A percentile compares a stretch with the other conserved stretches of the same genome.
phyloP scores from a whole-genome alignment of 2,797 vertebrate genomes.

The Muraenolepis orangiensis region DNA sequence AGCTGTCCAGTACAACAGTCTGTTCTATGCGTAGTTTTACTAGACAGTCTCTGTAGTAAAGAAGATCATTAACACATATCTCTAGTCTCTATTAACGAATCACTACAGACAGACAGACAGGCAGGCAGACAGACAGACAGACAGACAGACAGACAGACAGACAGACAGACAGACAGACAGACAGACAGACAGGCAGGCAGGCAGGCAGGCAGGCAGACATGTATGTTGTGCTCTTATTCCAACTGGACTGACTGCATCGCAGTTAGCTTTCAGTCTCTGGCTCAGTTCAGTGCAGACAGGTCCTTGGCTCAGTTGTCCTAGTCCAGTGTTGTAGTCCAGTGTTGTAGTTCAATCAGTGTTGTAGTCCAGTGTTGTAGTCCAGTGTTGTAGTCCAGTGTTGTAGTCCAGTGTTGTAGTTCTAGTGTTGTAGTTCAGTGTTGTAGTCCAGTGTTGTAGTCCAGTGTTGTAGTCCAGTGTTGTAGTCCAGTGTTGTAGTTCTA shows the following conservation, averaged over 20 bases:
- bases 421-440: too few species aligned
- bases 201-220: background rate
- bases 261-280: background rate
- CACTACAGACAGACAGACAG: constrained; percentile 3
- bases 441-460: too few species aligned
- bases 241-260: background rate
- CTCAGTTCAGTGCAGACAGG: background rate
- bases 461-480: too few species aligned
- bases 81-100: too few species aligned
- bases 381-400: background rate
- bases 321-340: background rate
- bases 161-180: constrained; percentile 5
- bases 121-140: constrained; percentile 1
- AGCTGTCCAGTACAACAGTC: background rate
- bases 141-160: constrained; percentile 5
- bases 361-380: background rate
- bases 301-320: background rate
- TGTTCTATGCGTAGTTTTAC: background rate
- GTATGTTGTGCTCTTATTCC: background rate
- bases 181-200: constrained; percentile 7
- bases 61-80: too few species aligned
- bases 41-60: background rate
- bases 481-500: too few species aligned
- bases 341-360: background rate
- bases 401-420: background rate